Evolutionary conservation across 37 sponge, comb jelly and placozoan genomes (phyloP), one percentile per base, ranked within the genome.

Genomic region (Theonella swinhoei): DNA sequence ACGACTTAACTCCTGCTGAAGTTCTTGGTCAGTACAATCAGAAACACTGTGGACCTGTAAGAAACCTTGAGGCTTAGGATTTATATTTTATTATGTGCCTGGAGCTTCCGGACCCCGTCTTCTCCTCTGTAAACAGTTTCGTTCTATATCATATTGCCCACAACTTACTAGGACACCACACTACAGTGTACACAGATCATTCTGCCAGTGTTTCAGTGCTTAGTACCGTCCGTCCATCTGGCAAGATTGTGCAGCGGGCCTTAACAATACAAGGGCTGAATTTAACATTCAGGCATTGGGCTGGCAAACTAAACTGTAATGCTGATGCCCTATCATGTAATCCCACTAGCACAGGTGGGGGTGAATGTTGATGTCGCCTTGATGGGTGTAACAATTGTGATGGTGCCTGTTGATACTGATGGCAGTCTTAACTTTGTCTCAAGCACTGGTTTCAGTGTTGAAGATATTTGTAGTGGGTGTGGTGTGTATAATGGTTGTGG

Each of bases 201-300:
- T 68, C 81, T 22, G 77, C 88, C 9, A 75, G 74, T 31, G 75
- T 60, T 3, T 80, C 77, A 31, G 29, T 80, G 41, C 47, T 80
- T 9, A 40, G 63, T 37, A 22, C 43, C 7, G n/a, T n/a, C n/a
- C n/a, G n/a, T n/a, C n/a, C n/a, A n/a, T n/a, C n/a, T n/a, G n/a
- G n/a, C n/a, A n/a, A 79, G 69, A 30, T 80, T 26, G 80, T 80
- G 5, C 42, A 74, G 43, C 79, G 87, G 87, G 79, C 72, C 8
- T 35, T 86, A 65, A 36, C 43, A 8, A 72, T 87, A n/a, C 88
- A 87, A 31, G 88, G 74, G 37, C 25, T 87, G 81, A 70, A 87
- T 33, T 34, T 87, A 31, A 70, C 54, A 25, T 80, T 87, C 30
- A 34, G 30, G 1, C 68, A 80, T 54, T 54, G 88, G 54, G 11